These are phyloP conservation scores for Pseudeuparius sepicola DNA, from an alignment of 2,888 invertebrate species.

Conservation along the genomic window DNA sequence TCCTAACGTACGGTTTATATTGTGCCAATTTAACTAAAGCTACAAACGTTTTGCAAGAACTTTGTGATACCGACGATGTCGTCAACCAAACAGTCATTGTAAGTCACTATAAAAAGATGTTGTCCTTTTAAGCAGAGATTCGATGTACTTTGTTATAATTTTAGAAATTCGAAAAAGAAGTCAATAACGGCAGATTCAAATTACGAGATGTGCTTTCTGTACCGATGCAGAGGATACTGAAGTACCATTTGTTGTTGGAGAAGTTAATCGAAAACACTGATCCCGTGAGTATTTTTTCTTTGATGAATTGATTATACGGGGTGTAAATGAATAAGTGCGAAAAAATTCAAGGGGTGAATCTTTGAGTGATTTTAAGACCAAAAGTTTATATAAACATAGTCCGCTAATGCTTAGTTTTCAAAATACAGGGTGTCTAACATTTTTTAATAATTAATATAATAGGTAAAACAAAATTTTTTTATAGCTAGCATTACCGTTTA, in stretches of 20 bases:
- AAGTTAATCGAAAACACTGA: constrained; percentile 82
- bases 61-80: constrained; percentile 55
- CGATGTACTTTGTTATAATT: constrained; percentile 25
- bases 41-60: constrained; percentile 73
- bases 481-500: no score
- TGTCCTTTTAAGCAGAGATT: not conserved
- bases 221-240: constrained; percentile 96
- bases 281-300: constrained; percentile 46
- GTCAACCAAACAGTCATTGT: constrained; percentile 61
- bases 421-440: no score
- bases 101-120: constrained; percentile 32
- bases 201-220: constrained; percentile 91
- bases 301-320: constrained; percentile 15
- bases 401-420: no score
- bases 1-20: constrained; percentile 91
- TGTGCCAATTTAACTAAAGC: constrained; percentile 88
- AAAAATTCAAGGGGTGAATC: no score
- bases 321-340: no score
- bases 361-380: no score
- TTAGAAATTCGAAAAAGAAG: constrained; percentile 85
- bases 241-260: constrained; percentile 89
- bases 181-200: constrained; percentile 91
- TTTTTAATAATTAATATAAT: no score
- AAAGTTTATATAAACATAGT: no score
- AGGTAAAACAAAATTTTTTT: no score